Evolutionary conservation across 2,797 vertebrate species (phyloP).

Genomic region (Amniataba percoides): DNA sequence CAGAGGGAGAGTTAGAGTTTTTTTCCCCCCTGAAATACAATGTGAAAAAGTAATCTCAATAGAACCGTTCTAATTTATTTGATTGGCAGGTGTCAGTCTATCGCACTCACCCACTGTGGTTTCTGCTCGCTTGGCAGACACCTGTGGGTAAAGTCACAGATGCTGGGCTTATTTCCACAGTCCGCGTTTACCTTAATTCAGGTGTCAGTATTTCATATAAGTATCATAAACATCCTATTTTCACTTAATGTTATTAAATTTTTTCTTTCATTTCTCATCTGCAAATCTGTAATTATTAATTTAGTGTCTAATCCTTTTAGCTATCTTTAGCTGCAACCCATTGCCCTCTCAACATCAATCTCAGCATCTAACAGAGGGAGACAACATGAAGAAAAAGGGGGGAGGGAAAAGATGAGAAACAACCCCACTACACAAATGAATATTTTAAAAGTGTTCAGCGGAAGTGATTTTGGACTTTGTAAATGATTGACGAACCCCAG

Average conservation of each 20-base stretch:
- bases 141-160: background rate
- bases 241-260: background rate
- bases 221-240: background rate
- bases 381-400: background rate
- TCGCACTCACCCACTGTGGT: background rate
- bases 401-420: background rate
- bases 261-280: background rate
- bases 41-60: background rate
- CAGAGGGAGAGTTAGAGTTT: background rate
- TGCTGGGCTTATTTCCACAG: background rate
- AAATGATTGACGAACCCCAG: constrained; percentile 38
- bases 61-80: constrained; percentile 17
- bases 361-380: background rate
- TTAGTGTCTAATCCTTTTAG: background rate
- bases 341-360: background rate
- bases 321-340: background rate
- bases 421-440: background rate
- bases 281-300: background rate
- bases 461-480: constrained; percentile 22
- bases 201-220: background rate
- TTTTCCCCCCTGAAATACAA: background rate
- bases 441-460: constrained; percentile 19
- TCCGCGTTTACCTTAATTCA: background rate
- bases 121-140: background rate
- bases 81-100: constrained; percentile 23